Percentiles rank a stretch among this genome's conserved stretches.
Evolutionary conservation across 2,797 vertebrate genomes (phyloP).

Genomic region (Mus minutoides): DNA sequence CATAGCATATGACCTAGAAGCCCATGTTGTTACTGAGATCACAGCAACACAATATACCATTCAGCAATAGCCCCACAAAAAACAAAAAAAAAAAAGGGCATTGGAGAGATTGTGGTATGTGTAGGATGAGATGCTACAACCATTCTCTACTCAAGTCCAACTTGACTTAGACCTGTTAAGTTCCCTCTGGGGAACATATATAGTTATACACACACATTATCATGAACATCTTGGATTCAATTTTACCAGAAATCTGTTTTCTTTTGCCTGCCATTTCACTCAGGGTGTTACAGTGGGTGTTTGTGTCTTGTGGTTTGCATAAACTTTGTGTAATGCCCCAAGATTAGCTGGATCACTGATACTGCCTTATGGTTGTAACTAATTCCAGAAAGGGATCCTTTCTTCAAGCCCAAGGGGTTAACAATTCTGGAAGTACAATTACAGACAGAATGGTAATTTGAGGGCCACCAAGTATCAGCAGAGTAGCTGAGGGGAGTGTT

Average conservation of each 20-base stretch:
- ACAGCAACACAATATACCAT: conserved; percentile 71
- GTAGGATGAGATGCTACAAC: background rate
- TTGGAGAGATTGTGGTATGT: background rate
- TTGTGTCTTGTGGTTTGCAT: background rate
- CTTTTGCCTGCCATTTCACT: background rate
- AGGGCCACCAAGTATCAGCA: background rate
- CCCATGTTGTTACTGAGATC: conserved; percentile 71
- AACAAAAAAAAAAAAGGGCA: too few species aligned
- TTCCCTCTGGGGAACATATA: background rate
- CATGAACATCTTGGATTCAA: background rate
- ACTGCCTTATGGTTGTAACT: background rate
- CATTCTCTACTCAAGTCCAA: background rate
- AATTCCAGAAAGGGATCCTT: background rate
- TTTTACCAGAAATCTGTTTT: background rate
- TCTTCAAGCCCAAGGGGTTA: background rate
- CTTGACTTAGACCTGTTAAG: background rate
- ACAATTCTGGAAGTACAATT: background rate
- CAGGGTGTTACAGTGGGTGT: background rate
- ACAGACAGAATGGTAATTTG: background rate
- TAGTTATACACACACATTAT: background rate
- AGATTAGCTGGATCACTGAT: background rate
- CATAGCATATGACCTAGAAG: conserved; percentile 44
- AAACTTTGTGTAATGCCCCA: background rate
- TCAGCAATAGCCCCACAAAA: conserved; percentile 47
- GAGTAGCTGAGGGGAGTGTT: background rate